These are phyloP conservation scores for Petroica traversi DNA, from an alignment of 2,113 vertebrate species.

Conservation along the genomic window DNA sequence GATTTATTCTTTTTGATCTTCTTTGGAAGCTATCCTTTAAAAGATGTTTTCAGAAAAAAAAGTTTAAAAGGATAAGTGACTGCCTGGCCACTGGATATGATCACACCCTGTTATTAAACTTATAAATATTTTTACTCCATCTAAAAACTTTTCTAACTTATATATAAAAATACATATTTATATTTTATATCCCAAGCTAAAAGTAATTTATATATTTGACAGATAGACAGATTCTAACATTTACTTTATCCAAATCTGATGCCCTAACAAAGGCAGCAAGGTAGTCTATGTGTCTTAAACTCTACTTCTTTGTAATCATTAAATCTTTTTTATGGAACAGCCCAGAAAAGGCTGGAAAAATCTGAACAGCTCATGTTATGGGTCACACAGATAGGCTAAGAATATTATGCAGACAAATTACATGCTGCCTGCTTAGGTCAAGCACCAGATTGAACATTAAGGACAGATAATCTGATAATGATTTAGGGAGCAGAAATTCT, in stretches of 20 bases:
- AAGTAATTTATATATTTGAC: background rate
- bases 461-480: background rate
- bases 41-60: background rate
- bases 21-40: background rate
- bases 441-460: slow-evolving; percentile 54
- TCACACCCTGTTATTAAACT: background rate
- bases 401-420: slow-evolving; percentile 1
- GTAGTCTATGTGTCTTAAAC: background rate
- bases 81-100: background rate
- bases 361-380: background rate
- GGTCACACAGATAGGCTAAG: slow-evolving; percentile 7
- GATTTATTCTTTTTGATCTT: background rate
- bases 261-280: background rate
- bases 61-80: background rate
- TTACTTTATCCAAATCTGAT: background rate
- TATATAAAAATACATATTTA: background rate
- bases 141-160: background rate
- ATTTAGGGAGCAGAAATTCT: slow-evolving; percentile 25
- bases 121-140: background rate
- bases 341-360: background rate
- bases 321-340: background rate
- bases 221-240: background rate
- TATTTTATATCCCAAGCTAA: background rate
- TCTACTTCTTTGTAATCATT: background rate
- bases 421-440: background rate